Conservation (phyloP, 2,797 vertebrate genomes). For the Rhadinocentrus ornatus region DNA sequence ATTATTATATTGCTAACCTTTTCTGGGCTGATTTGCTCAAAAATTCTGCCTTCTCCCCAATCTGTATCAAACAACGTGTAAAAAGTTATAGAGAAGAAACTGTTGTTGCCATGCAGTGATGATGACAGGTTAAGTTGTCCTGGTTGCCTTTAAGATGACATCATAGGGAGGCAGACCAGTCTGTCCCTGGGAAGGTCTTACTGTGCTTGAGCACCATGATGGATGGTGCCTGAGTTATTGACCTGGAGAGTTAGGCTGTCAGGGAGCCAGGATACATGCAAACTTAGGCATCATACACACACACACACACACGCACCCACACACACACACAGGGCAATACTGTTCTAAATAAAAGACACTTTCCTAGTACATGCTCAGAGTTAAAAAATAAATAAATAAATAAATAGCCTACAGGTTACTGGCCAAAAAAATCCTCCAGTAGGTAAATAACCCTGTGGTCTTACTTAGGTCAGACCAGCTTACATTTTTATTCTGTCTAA, state of each 20-base stretch:
- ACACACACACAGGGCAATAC: not conserved
- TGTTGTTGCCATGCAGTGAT: not conserved
- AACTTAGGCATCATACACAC: not conserved
- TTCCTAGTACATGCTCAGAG: not conserved
- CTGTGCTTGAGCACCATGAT: not conserved
- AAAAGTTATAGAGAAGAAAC: not conserved
- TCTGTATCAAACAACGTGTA: constrained; percentile 78
- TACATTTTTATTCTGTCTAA: not conserved
- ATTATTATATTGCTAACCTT: constrained; percentile 81
- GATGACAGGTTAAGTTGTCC: not conserved
- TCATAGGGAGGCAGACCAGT: not conserved
- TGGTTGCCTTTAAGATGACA: not conserved
- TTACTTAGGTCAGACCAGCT: not conserved
- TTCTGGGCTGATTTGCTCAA: constrained; percentile 94
- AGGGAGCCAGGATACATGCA: constrained; percentile 32
- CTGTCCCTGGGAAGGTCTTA: not conserved
- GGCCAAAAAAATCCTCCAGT: not conserved
- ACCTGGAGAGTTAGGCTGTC: not conserved
- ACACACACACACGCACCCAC: not conserved
- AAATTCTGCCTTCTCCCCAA: constrained; percentile 93
- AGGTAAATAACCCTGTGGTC: not conserved
- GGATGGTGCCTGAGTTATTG: not conserved
- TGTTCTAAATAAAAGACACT: not conserved
- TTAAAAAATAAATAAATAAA: not conserved
- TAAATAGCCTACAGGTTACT: not conserved